These are phyloP conservation scores for Enteromius thamalakanensis DNA, from an alignment of 2,797 vertebrate species.

Conservation along the genomic window DNA sequence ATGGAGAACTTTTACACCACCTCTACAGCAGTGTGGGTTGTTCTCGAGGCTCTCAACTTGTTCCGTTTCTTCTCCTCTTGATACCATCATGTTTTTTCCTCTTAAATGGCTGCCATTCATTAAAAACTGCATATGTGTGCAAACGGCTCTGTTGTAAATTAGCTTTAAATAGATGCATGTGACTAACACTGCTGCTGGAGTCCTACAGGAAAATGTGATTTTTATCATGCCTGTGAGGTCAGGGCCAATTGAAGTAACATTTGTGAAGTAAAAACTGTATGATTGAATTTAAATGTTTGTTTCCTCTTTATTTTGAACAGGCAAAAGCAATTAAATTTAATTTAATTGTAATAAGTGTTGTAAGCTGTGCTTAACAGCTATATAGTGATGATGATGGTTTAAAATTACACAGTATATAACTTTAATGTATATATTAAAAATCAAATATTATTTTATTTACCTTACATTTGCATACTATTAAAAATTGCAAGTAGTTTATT, in stretches of 20 bases:
- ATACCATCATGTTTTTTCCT: background rate
- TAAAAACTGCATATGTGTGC: constrained; percentile 10
- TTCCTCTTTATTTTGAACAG: background rate
- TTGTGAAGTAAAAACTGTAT: background rate
- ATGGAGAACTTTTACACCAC: constrained; percentile 5
- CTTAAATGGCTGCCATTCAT: background rate
- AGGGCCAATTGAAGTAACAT: background rate
- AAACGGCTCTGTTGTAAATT: background rate
- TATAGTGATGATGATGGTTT: background rate
- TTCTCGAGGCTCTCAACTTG: background rate
- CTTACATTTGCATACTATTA: background rate
- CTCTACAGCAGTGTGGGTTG: constrained; percentile 1
- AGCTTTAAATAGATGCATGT: constrained; percentile 18
- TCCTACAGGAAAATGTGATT: background rate
- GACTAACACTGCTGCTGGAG: background rate
- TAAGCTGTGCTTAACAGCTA: background rate
- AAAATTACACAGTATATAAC: background rate
- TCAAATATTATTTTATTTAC: background rate
- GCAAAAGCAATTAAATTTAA: background rate
- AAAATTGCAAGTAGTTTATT: background rate
- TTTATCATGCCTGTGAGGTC: background rate
- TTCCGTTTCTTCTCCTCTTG: background rate
- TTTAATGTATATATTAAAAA: background rate
- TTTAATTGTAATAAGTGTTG: background rate
- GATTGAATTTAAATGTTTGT: background rate